Conservation (phyloP, 2,888 invertebrate genomes). For the Sarcophaga caerulescens region DNA sequence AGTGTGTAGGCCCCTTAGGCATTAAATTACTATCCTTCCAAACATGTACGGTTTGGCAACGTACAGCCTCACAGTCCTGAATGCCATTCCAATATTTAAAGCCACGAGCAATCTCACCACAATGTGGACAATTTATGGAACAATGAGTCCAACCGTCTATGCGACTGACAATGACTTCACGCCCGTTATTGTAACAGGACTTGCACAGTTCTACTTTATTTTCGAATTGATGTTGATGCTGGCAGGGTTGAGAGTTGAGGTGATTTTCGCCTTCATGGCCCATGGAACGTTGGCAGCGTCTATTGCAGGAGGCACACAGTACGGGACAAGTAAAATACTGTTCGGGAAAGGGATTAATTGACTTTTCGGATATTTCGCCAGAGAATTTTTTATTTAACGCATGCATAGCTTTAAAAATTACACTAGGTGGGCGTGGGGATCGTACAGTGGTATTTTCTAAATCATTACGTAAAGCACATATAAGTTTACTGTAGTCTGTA, state of each 20-base stretch:
- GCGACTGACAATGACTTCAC: conserved; percentile 77
- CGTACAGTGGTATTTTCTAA: conserved; percentile 87
- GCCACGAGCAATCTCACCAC: conserved; percentile 84
- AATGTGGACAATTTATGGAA: conserved; percentile 88
- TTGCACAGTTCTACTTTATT: conserved; percentile 86
- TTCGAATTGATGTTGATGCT: conserved; percentile 88
- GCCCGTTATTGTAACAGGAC: conserved; percentile 84
- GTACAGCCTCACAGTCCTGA: conserved; percentile 85
- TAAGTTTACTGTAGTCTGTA: conserved; percentile 85
- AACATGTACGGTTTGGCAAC: conserved; percentile 86
- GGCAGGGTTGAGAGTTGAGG: conserved; percentile 80
- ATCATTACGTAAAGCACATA: conserved; percentile 83
- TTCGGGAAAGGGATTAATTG: conserved; percentile 87
- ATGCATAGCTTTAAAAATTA: conserved; percentile 87
- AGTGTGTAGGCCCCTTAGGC: conserved; percentile 82
- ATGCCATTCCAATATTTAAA: conserved; percentile 91
- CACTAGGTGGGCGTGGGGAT: conserved; percentile 85
- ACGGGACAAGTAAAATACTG: conserved; percentile 90
- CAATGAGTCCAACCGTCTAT: conserved; percentile 86
- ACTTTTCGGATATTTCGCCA: conserved; percentile 84
- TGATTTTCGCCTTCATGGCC: conserved; percentile 86
- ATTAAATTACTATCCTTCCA: conserved; percentile 84
- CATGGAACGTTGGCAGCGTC: conserved; percentile 85
- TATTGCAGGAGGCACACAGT: conserved; percentile 87
- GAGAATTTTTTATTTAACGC: conserved; percentile 89